A percentile compares a stretch with the other conserved stretches of the same genome.
These are phyloP conservation scores for Euzophera pinguis DNA, from an alignment of 2,888 invertebrate species.

Conservation along the genomic window DNA sequence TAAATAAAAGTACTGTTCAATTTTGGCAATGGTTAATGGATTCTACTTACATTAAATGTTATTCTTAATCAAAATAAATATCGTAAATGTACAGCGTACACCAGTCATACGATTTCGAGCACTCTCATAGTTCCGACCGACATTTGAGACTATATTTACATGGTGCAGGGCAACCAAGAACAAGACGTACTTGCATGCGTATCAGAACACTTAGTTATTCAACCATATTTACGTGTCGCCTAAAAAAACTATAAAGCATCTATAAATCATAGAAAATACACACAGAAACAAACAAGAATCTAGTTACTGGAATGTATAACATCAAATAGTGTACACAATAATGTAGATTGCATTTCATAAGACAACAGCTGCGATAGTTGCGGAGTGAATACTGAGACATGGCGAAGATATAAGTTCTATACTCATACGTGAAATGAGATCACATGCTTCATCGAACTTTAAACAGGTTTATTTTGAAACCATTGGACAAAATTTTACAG, in stretches of 20 bases:
- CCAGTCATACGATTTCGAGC: slow-evolving; percentile 58
- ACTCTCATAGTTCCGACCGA: slow-evolving; percentile 42
- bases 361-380: slow-evolving; percentile 38
- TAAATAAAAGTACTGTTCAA: slow-evolving; percentile 73
- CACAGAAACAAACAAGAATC: slow-evolving; percentile 54
- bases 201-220: slow-evolving; percentile 52
- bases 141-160: slow-evolving; percentile 61
- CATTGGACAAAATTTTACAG: too few species aligned
- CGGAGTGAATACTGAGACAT: slow-evolving; percentile 45
- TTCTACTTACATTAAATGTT: slow-evolving; percentile 67
- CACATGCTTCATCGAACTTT: slow-evolving; percentile 58
- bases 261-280: slow-evolving; percentile 61
- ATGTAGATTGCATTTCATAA: slow-evolving; percentile 45
- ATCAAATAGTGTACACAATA: slow-evolving; percentile 29
- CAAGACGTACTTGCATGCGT: slow-evolving; percentile 53
- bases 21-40: slow-evolving; percentile 76
- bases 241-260: slow-evolving; percentile 68
- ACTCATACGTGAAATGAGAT: slow-evolving; percentile 69
- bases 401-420: slow-evolving; percentile 39
- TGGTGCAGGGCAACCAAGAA: slow-evolving; percentile 49
- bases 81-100: slow-evolving; percentile 58
- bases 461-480: too few species aligned
- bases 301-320: slow-evolving; percentile 70
- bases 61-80: slow-evolving; percentile 74
- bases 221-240: slow-evolving; percentile 54